Conservation (phyloP, 2,888 invertebrate species). For the Altica lythri region DNA sequence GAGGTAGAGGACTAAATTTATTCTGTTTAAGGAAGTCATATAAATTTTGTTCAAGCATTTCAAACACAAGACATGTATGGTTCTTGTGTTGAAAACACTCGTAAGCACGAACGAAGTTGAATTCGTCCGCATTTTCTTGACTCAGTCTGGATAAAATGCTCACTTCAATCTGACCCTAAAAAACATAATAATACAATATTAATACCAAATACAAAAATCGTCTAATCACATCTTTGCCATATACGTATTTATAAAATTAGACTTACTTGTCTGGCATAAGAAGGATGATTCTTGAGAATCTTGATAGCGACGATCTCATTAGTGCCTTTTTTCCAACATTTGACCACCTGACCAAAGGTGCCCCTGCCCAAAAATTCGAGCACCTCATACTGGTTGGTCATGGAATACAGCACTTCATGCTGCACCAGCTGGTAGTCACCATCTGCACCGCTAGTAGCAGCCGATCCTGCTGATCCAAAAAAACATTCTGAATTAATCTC, state of each 20-base stretch:
- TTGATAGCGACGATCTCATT: slow-evolving; percentile 99
- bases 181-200: background rate
- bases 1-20: slow-evolving; percentile 97
- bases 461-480: slow-evolving; percentile 62
- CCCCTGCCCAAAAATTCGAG: slow-evolving; percentile 99
- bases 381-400: slow-evolving; percentile 95
- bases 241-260: background rate
- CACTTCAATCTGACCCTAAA: slow-evolving; percentile 95
- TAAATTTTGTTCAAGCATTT: slow-evolving; percentile 99
- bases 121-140: slow-evolving; percentile 98
- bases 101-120: slow-evolving; percentile 99
- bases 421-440: slow-evolving; percentile 99
- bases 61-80: slow-evolving; percentile 99
- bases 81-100: slow-evolving; percentile 99
- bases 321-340: slow-evolving; percentile 99
- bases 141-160: slow-evolving; percentile 90
- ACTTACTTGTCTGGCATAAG: slow-evolving; percentile 89
- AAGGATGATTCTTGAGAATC: slow-evolving; percentile 99
- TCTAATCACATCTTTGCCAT: no score
- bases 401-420: slow-evolving; percentile 96
- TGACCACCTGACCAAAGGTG: slow-evolving; percentile 99
- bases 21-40: slow-evolving; percentile 99
- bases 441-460: slow-evolving; percentile 73
- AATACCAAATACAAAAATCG: background rate
- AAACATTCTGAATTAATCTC: slow-evolving; percentile 21